A percentile compares a stretch with the other conserved stretches of the same genome.
phyloP scores from a whole-genome alignment of 2,797 vertebrate species.

The Xenopus petersii region DNA sequence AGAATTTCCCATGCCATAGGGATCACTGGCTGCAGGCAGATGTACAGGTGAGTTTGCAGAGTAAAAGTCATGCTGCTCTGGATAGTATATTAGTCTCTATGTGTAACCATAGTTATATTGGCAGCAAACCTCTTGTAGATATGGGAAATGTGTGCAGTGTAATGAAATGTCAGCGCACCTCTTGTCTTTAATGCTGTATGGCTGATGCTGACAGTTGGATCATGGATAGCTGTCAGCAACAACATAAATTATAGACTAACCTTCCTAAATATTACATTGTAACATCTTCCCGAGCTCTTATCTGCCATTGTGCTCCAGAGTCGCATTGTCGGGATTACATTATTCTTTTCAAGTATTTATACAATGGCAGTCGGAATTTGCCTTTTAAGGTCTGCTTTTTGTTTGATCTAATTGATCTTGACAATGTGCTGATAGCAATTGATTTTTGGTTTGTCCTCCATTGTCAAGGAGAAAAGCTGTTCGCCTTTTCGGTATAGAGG shows the following conservation, averaged over 20 bases:
- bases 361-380: neutral
- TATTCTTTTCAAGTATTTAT: constrained; percentile 19
- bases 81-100: too few relatives aligned
- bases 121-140: too few relatives aligned
- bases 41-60: too few relatives aligned
- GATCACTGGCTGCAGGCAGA: too few relatives aligned
- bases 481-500: constrained; percentile 1
- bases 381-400: constrained; percentile 38
- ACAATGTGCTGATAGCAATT: constrained; percentile 43
- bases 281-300: constrained; percentile 9
- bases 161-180: too few relatives aligned
- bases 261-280: constrained; percentile 10
- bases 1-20: too few relatives aligned
- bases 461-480: constrained; percentile 28
- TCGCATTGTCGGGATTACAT: neutral
- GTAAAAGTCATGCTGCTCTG: too few relatives aligned
- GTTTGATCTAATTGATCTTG: constrained; percentile 50
- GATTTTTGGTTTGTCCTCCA: constrained; percentile 31
- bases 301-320: neutral
- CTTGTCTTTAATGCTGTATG: too few relatives aligned
- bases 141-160: too few relatives aligned
- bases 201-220: constrained; percentile 30
- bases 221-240: neutral
- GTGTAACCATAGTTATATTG: too few relatives aligned
- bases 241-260: constrained; percentile 2